Evolutionary conservation across 1,140 invertebrate species (phyloP), one percentile per base, ranked within the genome.

Genomic region (Ectropis grisescens): DNA sequence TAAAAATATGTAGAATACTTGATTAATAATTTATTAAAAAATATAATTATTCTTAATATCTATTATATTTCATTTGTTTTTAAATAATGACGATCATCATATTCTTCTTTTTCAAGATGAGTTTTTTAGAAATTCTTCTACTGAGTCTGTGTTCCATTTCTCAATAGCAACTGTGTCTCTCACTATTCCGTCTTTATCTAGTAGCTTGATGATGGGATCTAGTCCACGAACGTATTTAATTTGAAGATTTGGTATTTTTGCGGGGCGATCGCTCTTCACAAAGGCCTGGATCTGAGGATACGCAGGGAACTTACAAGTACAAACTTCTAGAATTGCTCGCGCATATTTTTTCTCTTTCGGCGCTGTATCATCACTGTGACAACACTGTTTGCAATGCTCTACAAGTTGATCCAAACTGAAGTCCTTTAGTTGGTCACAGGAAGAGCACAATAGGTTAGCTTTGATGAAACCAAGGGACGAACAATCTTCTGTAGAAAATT

Each of bases 211-310:
- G 29, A 95, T 89, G 2, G 96, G 96, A 83, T 97, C 95, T 28
- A 96, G 82, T 12, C 96, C 96, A 37, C 94, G 86, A 0, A 96
- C 89, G 69, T 97, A 97, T 61, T 91, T 92, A 28, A 98, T 92
- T 68, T 90, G 87, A 31, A 98, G 82, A 68, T 96, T 96, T 24
- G 93, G 91, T 54, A 95, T 97, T 64, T 95, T 92, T 4, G 86
- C n/a, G n/a, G 93, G 91, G 43, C 88, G 82, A 39, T 96, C 92
- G 82, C 94, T 93, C 74, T 95, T 96, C 26, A 97, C 90, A 69
- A 98, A 98, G 24, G 95, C 95, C 87, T 97, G 92, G 57, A 98
- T 96, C 85, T 98, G 96, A 28, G 96, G 95, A 87, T 95, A 98
- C 22, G 93, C 90, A 40, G 93, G 93, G 84, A 97, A 96, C 85